phyloP scores from a whole-genome alignment of 2,888 invertebrate genomes.

The Clitarchus hookeri region DNA sequence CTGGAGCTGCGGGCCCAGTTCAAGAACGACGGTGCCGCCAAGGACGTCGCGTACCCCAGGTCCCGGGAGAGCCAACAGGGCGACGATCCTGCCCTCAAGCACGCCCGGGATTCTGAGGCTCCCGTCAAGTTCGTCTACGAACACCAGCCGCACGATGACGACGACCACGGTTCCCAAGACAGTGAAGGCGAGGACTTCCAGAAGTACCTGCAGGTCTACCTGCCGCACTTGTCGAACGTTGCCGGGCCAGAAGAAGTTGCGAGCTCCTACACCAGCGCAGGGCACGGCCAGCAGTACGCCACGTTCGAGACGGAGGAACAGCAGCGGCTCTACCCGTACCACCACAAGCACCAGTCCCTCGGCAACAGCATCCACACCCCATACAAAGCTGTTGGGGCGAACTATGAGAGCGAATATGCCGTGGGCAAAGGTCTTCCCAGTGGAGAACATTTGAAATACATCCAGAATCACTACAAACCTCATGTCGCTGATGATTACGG shows the following conservation, averaged over 20 bases:
- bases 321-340: background rate
- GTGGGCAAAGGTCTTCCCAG: no score
- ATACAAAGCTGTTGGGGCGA: background rate
- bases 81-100: no score
- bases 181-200: background rate
- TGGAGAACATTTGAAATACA: background rate
- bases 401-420: background rate
- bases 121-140: background rate
- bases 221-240: background rate
- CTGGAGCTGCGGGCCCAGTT: background rate
- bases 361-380: background rate
- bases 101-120: no score
- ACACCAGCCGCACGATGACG: background rate
- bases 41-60: background rate
- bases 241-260: background rate
- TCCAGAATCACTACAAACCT: background rate
- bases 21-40: no score
- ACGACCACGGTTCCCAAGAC: background rate
- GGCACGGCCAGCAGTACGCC: no score
- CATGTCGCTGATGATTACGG: background rate
- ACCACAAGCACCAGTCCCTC: background rate
- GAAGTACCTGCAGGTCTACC: background rate
- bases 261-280: no score
- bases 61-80: background rate
- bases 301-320: background rate